Evolutionary conservation across 1,140 invertebrate genomes (phyloP).

Genomic region (Teleogryllus occipitalis): DNA sequence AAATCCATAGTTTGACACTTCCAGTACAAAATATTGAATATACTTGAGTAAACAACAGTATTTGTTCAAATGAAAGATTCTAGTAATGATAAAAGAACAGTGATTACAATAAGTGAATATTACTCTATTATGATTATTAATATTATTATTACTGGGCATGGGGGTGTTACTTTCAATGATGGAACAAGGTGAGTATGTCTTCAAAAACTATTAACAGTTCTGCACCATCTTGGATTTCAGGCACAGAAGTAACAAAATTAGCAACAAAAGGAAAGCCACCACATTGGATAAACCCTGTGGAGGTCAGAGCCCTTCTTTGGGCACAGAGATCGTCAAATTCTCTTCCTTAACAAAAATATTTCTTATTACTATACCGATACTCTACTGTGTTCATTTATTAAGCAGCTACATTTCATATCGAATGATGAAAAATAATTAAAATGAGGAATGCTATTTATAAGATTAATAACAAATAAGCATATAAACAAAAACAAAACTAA

Average conservation of each 20-base stretch:
- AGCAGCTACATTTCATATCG: neutral
- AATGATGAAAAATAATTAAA: slow-evolving; percentile 11
- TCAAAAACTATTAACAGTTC: neutral
- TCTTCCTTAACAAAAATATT: neutral
- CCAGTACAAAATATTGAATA: slow-evolving; percentile 25
- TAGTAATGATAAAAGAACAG: neutral
- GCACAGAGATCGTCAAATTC: slow-evolving; percentile 11
- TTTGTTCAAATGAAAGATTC: neutral
- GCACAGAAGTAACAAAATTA: slow-evolving; percentile 15
- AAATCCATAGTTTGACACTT: slow-evolving; percentile 11
- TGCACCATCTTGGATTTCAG: neutral
- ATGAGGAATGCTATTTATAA: slow-evolving; percentile 19
- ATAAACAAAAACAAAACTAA: slow-evolving; percentile 20
- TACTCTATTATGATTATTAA: slow-evolving; percentile 2
- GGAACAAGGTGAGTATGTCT: slow-evolving; percentile 14
- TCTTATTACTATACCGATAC: slow-evolving; percentile 3
- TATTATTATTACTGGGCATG: slow-evolving; percentile 8
- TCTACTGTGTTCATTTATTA: neutral
- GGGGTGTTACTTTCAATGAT: slow-evolving; percentile 8
- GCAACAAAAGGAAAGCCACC: slow-evolving; percentile 15
- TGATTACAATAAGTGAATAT: neutral
- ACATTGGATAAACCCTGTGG: neutral
- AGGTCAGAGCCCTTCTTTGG: neutral
- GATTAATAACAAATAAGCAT: slow-evolving; percentile 21
- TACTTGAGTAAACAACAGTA: slow-evolving; percentile 24